phyloP scores from a whole-genome alignment of 1,140 invertebrate genomes.

The Scaptodrosophila lebanonensis region DNA sequence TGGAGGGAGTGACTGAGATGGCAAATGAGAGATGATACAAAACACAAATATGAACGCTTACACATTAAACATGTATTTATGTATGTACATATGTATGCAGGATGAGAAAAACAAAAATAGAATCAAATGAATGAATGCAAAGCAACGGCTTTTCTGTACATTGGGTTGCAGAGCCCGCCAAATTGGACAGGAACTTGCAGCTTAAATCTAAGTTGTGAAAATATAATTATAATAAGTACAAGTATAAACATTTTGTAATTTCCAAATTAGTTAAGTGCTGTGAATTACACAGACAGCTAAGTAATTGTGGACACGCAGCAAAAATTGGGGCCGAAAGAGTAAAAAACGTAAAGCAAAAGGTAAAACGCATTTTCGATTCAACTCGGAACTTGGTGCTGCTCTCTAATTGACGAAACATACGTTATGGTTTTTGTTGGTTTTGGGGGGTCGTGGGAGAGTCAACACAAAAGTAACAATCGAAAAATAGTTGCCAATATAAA shows the following conservation, averaged over 20 bases:
- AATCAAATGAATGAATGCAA: slow-evolving; percentile 19
- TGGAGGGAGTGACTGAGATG: slow-evolving; percentile 24
- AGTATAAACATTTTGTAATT: too few relatives aligned
- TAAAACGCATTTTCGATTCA: too few relatives aligned
- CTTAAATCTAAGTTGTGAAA: slow-evolving; percentile 20
- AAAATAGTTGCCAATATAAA: too few relatives aligned
- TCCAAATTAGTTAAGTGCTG: too few relatives aligned
- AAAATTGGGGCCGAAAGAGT: slow-evolving; percentile 28
- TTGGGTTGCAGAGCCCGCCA: slow-evolving; percentile 5
- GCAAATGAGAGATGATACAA: slow-evolving; percentile 19
- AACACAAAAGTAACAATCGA: too few relatives aligned
- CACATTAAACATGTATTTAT: slow-evolving; percentile 13
- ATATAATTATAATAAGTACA: slow-evolving; percentile 22
- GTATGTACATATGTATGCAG: slow-evolving; percentile 21
- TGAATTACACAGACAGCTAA: slow-evolving; percentile 34
- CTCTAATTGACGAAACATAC: too few relatives aligned
- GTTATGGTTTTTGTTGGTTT: too few relatives aligned
- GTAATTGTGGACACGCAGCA: slow-evolving; percentile 28
- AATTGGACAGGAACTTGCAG: slow-evolving; percentile 23
- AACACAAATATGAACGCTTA: slow-evolving; percentile 8
- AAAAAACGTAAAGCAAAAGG: slow-evolving; percentile 11
- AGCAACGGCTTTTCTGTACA: slow-evolving; percentile 37
- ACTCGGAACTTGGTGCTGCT: too few relatives aligned
- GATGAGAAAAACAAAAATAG: slow-evolving; percentile 7
- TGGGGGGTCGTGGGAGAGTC: too few relatives aligned